Evolutionary conservation across 2,797 vertebrate genomes (phyloP), one percentile per base, ranked within the genome.

Genomic region (Heterohyrax brucei): DNA sequence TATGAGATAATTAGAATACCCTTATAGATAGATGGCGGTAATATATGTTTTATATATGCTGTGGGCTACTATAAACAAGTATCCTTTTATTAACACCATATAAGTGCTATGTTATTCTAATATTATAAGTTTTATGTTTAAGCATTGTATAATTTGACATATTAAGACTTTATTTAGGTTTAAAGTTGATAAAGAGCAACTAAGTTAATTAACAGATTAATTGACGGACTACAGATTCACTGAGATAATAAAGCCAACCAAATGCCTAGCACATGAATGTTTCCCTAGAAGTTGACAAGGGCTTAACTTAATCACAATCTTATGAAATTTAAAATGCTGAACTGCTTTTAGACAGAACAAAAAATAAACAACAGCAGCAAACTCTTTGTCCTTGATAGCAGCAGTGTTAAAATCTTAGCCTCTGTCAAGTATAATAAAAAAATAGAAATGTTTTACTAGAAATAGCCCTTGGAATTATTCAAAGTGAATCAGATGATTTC

Each of bases 201-300:
- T 72, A 81, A 61, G 22, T 87, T 90, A 95, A 96, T 89, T 96
- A 94, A 80, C 61, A 97, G 50, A 86, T 83, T 89, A 89, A 87
- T n/a, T 81, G 33, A 93, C 9, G 56, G 48, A 84, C 39, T 68
- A 81, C 21, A 91, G 46, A 81, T 89, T 93, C 83, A 91, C 56
- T 82, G 81, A 81, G 33, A 66, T 89, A 96, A 94, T 81, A 94
- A 96, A 87, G 30, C 78, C 66, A 95, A 96, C 26, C 19, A 95
- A 96, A 94, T 33, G 19, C n/a, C n/a, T 82, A 62, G 22, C 59
- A 95, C 94, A 75, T 59, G 79, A 84, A 94, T 91, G 22, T 73
- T 77, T 94, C 85, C 80, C 44, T 18, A 46, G 44, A 85, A 89
- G 59, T 7, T 91, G 80, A 89, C 24, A 95, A 94, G 44, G 39